Base-by-base conservation (phyloP, 2,888 invertebrate species). In the Tuta absoluta region DNA sequence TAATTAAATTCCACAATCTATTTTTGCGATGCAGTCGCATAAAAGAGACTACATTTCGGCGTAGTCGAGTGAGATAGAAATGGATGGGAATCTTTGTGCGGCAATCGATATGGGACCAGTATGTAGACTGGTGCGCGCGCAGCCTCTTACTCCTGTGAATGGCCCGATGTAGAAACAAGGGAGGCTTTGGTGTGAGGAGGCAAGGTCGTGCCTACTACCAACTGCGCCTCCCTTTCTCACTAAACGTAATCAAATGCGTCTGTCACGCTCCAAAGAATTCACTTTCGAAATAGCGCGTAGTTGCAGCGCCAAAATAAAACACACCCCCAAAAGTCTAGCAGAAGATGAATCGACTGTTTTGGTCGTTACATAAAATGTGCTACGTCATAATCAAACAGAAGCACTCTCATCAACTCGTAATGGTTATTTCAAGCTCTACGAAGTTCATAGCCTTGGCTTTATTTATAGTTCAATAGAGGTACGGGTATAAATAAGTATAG, bases 121-220 rank as follows among this genome's bases (percentile, higher is more conserved):
- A 80, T 85, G 82, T 84, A 80, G 78, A 65, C 60, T 51, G 68
- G 64, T 89, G 91, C 91, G 90, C 90, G 89, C 91, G 90, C 89
- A 87, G 65, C 71, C 73, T 71, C 79, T 81, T 69, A 72, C 84
- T 71, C 75, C 86, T 71, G 86, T 91, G 91, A 92, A 91, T 92
- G 91, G 89, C 83, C 82, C 72, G 73, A 75, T 79, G 75, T 77
- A 80, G 83, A 82, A 81, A 81, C 78, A 28, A 79, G 79, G 79
- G 81, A 69, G 81, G 74, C 74, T 80, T 69, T 63, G 85, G 84
- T 79, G 79, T 81, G 76, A 66, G 67, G 61, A 71, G 10, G 77
- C 87, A 89, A 90, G 89, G 89, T 87, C 87, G 85, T 74, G 75
- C 80, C 82, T 86, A 88, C 88, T 85, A 87, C 79, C 75, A 77